Conservation (phyloP, 1,140 invertebrate genomes). For the Euura lappo region DNA sequence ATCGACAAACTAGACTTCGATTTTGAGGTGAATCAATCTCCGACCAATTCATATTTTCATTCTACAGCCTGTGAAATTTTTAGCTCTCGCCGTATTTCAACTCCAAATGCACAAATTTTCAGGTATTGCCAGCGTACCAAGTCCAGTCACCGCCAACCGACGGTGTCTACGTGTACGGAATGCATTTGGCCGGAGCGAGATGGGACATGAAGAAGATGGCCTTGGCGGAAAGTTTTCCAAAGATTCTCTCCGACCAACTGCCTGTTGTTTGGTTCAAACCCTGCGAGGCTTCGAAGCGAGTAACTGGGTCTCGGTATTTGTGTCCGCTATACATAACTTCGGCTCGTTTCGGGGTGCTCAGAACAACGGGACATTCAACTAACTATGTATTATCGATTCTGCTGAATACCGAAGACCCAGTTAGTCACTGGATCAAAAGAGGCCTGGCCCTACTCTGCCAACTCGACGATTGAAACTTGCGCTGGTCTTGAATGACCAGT, state of each 20-base stretch:
- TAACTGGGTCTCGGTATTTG: constrained; percentile 68
- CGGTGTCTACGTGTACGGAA: constrained; percentile 83
- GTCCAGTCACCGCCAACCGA: constrained; percentile 64
- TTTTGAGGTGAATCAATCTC: constrained; percentile 66
- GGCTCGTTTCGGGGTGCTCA: constrained; percentile 79
- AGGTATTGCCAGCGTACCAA: constrained; percentile 35
- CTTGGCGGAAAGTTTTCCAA: constrained; percentile 81
- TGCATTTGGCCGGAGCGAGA: constrained; percentile 84
- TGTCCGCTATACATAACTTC: constrained; percentile 91
- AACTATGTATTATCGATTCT: constrained; percentile 87
- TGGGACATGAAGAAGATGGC: constrained; percentile 71
- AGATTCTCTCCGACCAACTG: constrained; percentile 81
- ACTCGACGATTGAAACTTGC: constrained; percentile 69
- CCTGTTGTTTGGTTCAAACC: constrained; percentile 79
- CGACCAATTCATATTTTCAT: constrained; percentile 52
- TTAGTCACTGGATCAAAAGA: constrained; percentile 86
- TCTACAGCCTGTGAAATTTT: too few species aligned
- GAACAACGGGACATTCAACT: constrained; percentile 91
- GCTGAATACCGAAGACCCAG: constrained; percentile 71
- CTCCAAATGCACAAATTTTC: constrained; percentile 5
- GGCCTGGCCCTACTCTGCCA: constrained; percentile 87
- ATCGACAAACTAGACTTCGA: constrained; percentile 87
- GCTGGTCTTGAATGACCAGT: too few species aligned
- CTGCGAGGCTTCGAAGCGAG: constrained; percentile 62
- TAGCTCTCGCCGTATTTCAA: too few species aligned